These are phyloP conservation scores for Sternarchorhynchus goeldii DNA, from an alignment of 2,797 vertebrate species.

Conservation along the genomic window DNA sequence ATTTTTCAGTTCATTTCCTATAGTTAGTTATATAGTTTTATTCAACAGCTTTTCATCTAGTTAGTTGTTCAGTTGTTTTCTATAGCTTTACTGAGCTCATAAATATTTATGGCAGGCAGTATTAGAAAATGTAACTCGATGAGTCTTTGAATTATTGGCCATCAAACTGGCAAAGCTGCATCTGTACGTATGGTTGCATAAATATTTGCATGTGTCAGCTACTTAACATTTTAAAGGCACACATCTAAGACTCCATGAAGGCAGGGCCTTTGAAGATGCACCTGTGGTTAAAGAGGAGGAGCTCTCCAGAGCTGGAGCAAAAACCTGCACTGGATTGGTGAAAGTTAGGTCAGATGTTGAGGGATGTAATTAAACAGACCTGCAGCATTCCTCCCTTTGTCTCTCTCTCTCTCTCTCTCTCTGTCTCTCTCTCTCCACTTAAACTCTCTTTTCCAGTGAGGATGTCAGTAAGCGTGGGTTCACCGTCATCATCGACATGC, in stretches of 20 bases:
- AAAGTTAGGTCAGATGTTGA: too few relatives aligned
- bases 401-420: background rate
- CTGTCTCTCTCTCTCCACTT: background rate
- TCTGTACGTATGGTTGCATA: background rate
- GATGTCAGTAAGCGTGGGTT: slow-evolving; percentile 95
- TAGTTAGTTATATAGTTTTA: too few relatives aligned
- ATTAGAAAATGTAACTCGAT: slow-evolving; percentile 14
- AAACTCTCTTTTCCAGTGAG: slow-evolving; percentile 75
- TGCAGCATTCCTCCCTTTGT: background rate
- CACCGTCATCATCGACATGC: slow-evolving; percentile 98
- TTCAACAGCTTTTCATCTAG: too few relatives aligned
- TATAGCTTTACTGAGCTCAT: too few relatives aligned
- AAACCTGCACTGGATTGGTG: too few relatives aligned
- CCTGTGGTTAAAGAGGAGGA: too few relatives aligned
- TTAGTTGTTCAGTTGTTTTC: too few relatives aligned
- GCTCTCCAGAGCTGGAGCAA: too few relatives aligned
- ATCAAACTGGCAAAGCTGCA: background rate
- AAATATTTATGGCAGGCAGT: background rate
- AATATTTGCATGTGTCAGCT: background rate
- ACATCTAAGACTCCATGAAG: background rate
- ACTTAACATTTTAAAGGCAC: background rate
- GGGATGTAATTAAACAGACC: too few relatives aligned
- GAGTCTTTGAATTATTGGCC: slow-evolving; percentile 7
- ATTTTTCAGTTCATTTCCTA: too few relatives aligned
- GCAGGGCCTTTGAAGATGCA: background rate